Evolutionary conservation across 2,797 vertebrate species (phyloP).

Genomic region (Macroramphosus scolopax): DNA sequence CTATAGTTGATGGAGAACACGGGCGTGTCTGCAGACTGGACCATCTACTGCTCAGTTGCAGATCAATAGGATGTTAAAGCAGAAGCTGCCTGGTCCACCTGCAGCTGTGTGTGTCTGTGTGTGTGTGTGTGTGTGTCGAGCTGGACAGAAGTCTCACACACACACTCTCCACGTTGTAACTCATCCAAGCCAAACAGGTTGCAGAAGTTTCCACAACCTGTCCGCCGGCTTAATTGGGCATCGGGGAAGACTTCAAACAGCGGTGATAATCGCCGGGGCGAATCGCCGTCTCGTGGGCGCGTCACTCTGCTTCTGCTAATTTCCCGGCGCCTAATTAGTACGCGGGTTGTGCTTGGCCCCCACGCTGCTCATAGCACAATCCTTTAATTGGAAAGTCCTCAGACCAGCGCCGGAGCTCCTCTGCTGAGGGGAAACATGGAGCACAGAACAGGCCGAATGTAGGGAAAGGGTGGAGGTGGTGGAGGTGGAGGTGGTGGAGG

Average conservation of each 20-base stretch:
- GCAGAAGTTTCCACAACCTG: constrained; percentile 27
- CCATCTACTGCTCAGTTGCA: too few relatives aligned
- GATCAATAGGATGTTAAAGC: too few relatives aligned
- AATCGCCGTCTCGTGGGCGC: constrained; percentile 33
- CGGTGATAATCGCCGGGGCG: constrained; percentile 43
- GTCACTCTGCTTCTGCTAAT: constrained; percentile 42
- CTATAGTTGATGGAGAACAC: too few relatives aligned
- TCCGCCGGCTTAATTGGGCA: constrained; percentile 46
- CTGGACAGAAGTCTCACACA: background rate
- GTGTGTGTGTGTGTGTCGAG: too few relatives aligned
- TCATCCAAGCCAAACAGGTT: constrained; percentile 24
- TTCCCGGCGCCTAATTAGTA: constrained; percentile 64
- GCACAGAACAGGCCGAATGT: too few relatives aligned
- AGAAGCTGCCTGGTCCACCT: too few relatives aligned
- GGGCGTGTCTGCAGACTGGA: too few relatives aligned
- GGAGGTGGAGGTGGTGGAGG: too few relatives aligned
- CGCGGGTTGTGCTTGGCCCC: constrained; percentile 30
- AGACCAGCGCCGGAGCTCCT: constrained; percentile 27
- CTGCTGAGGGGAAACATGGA: constrained; percentile 30
- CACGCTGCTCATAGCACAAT: constrained; percentile 35
- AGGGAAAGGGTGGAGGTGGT: background rate
- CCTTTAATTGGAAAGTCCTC: constrained; percentile 53
- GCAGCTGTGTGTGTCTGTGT: too few relatives aligned
- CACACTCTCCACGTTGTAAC: constrained; percentile 1
- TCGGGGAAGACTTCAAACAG: constrained; percentile 50